These are phyloP conservation scores for Epirrita christyi DNA, from an alignment of 2,888 invertebrate genomes.

Conservation along the genomic window DNA sequence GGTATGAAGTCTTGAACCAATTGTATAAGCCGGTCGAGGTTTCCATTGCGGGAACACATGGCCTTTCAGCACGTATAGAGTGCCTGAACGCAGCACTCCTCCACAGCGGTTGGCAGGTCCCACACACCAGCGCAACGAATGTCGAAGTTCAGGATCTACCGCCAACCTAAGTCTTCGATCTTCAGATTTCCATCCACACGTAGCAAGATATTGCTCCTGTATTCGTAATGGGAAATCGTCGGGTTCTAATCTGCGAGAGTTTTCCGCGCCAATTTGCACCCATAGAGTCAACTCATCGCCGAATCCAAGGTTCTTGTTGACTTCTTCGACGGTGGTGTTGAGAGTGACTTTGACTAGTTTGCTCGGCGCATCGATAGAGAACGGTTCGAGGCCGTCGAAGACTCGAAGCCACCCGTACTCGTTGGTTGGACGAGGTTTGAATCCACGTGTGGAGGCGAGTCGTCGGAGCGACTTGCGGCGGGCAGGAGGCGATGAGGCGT, in stretches of 20 bases:
- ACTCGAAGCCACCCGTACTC: slow-evolving; percentile 86
- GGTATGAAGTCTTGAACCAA: slow-evolving; percentile 85
- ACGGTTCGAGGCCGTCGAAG: slow-evolving; percentile 83
- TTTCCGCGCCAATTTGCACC: slow-evolving; percentile 84
- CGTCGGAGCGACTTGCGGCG: slow-evolving; percentile 78
- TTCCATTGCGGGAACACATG: slow-evolving; percentile 89
- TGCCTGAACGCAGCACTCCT: slow-evolving; percentile 75
- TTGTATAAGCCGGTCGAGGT: slow-evolving; percentile 83
- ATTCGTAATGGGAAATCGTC: slow-evolving; percentile 85
- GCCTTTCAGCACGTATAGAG: slow-evolving; percentile 86
- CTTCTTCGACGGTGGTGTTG: slow-evolving; percentile 83
- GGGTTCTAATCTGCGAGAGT: slow-evolving; percentile 79
- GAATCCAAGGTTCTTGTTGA: slow-evolving; percentile 78
- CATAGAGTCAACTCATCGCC: slow-evolving; percentile 77
- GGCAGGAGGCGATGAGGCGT: slow-evolving; percentile 78
- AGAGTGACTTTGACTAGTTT: slow-evolving; percentile 84
- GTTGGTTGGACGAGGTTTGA: slow-evolving; percentile 61
- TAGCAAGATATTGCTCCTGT: slow-evolving; percentile 86
- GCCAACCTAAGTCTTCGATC: slow-evolving; percentile 86
- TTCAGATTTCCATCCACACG: slow-evolving; percentile 85
- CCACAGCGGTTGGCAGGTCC: slow-evolving; percentile 82
- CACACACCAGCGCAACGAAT: slow-evolving; percentile 86
- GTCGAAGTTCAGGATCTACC: slow-evolving; percentile 87
- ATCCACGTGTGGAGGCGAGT: slow-evolving; percentile 80
- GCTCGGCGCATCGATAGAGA: slow-evolving; percentile 78